Conservation (phyloP, 2,113 vertebrate genomes). For the Callionymus lyra region DNA sequence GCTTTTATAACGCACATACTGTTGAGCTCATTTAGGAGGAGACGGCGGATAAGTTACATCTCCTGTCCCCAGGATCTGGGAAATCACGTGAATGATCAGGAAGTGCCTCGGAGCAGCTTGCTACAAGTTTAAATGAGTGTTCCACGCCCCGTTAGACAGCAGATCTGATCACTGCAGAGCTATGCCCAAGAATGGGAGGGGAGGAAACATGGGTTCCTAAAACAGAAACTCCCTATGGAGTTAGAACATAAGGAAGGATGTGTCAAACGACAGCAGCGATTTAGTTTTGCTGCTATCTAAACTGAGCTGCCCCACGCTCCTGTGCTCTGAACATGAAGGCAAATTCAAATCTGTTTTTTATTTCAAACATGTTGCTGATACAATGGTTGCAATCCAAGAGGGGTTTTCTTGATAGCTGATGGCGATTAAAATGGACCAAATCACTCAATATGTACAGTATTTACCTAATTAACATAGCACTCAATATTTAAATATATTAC, state of each 20-base stretch:
- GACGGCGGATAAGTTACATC: constrained; percentile 42
- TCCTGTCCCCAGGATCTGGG: constrained; percentile 26
- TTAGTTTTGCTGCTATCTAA: constrained; percentile 17
- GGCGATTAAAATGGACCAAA: too few species aligned
- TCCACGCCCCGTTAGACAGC: constrained; percentile 43
- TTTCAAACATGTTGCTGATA: too few species aligned
- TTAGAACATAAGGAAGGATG: constrained; percentile 20
- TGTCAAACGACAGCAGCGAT: constrained; percentile 8
- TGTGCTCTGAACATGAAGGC: constrained; percentile 5
- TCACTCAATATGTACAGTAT: too few species aligned
- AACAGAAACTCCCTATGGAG: constrained; percentile 17
- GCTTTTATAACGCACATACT: constrained; percentile 30
- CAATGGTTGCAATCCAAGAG: too few species aligned
- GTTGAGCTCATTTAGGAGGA: constrained; percentile 36
- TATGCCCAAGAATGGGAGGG: constrained; percentile 15
- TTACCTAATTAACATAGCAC: too few species aligned
- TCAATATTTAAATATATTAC: too few species aligned
- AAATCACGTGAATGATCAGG: constrained; percentile 46
- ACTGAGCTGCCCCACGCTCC: constrained; percentile 20
- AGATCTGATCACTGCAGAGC: constrained; percentile 17
- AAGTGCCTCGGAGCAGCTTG: constrained; percentile 41
- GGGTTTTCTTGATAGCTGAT: too few species aligned
- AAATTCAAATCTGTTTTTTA: too few species aligned
- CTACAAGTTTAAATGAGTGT: constrained; percentile 50
- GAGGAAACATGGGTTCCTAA: constrained; percentile 7